Conservation (phyloP, 1,140 invertebrate genomes). For the Cyclargus thomasi region DNA sequence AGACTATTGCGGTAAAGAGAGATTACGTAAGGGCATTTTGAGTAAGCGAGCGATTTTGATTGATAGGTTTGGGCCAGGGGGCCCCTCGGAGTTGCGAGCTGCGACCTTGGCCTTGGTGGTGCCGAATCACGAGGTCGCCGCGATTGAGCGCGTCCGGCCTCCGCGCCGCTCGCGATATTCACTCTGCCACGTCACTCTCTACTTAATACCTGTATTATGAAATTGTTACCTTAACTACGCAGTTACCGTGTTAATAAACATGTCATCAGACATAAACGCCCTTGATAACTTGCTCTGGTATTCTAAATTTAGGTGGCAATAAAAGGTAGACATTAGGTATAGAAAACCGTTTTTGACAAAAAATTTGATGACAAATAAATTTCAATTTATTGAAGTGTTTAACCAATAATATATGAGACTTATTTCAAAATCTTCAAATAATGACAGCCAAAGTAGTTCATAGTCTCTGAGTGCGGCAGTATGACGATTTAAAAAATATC, state of each 20-base stretch:
- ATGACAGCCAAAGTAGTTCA: too few species aligned
- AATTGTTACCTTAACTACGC: background rate
- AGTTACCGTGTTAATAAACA: background rate
- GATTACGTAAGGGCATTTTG: slow-evolving; percentile 1
- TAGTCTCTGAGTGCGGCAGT: too few species aligned
- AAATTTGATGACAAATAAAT: too few species aligned
- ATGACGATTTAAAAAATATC: background rate
- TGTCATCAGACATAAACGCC: background rate
- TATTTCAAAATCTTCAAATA: too few species aligned
- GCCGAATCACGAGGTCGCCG: slow-evolving; percentile 62
- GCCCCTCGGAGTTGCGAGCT: slow-evolving; percentile 50
- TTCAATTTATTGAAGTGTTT: too few species aligned
- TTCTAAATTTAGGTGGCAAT: too few species aligned
- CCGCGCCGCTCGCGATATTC: slow-evolving; percentile 33
- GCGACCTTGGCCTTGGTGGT: slow-evolving; percentile 69
- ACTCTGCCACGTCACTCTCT: slow-evolving; percentile 4
- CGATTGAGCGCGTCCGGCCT: slow-evolving; percentile 68
- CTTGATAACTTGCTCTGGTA: too few species aligned
- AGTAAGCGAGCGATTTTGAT: slow-evolving; percentile 11
- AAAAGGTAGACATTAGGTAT: too few species aligned
- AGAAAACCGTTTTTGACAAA: too few species aligned
- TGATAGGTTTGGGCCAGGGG: slow-evolving; percentile 27
- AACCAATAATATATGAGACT: too few species aligned
- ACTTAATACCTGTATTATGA: background rate
- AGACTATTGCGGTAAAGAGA: too few species aligned